Evolutionary conservation across 2,113 vertebrate genomes (phyloP), one percentile per base, ranked within the genome.

Genomic region (Psittacus erithacus): DNA sequence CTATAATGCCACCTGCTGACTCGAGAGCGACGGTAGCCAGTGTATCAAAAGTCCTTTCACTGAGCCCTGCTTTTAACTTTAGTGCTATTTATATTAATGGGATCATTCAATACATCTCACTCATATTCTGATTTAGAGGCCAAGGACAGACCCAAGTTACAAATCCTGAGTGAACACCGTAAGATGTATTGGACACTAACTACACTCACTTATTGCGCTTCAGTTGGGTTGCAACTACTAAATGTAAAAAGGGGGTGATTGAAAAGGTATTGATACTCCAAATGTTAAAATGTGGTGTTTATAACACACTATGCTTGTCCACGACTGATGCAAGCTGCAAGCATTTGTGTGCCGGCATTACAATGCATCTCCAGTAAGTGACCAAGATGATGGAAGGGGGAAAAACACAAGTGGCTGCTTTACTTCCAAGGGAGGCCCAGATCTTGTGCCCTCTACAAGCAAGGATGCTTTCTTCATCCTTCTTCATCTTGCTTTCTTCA

Each of bases 1-100:
- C 96, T 80, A 41, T 75, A 78, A 95, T 96, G 95, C 96, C 96
- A 96, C 96, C 96, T 95, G 93, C 96, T 96, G 96, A 96, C 94
- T 95, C 82, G 18, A 85, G 90, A 91, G 91, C 87, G 52, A 63
- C 82, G 60, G 91, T 63, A 90, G 94, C 50, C 89, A 86, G 63
- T 65, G 77, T 63, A 87, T 94, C 93, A 73, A 90, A 93, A 95
- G 91, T 91, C 81, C 82, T 95, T 96, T 95, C 94, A 95, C 39
- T 5, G 67, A 83, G 86, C 87, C 85, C 75, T 64, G 95, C 95
- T 95, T 95, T 94, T 93, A 95, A 93, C 91, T 95, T 71, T 8
- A 12, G 74, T n/a, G 87, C 95, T 96, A 88, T 96, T 96, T 94
- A 92, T 96, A 95, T 96, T 95, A 96, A 94, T 94, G 81, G 93